Percentiles rank a stretch among this genome's conserved stretches.
These are phyloP conservation scores for Phytoseiulus persimilis DNA, from an alignment of 2,888 invertebrate genomes.

Conservation along the genomic window DNA sequence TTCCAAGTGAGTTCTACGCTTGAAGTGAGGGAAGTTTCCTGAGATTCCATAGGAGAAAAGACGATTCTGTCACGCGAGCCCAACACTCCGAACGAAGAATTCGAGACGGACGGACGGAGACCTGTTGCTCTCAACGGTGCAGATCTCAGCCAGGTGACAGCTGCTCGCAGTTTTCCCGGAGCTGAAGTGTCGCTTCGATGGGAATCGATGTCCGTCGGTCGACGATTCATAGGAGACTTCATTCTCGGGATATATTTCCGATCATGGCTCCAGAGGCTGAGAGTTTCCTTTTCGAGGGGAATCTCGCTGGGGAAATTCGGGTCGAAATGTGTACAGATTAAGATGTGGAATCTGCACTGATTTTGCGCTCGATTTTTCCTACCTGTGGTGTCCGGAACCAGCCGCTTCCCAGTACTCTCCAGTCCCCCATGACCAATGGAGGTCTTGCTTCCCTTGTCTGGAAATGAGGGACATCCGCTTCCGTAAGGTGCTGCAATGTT, in stretches of 20 bases:
- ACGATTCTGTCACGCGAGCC: no score
- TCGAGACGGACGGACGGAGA: neutral
- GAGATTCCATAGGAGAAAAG: no score
- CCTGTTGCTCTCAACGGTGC: neutral
- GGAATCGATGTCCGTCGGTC: neutral
- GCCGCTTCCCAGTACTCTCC: no score
- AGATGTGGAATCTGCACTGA: neutral
- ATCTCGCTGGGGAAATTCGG: neutral
- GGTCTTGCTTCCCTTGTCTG: no score
- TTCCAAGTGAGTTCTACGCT: constrained; percentile 64
- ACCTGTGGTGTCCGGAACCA: no score
- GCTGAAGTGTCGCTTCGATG: neutral
- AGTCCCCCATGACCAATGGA: no score
- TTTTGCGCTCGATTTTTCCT: neutral
- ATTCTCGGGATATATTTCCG: no score
- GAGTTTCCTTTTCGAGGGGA: no score
- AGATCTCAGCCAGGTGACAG: constrained; percentile 28
- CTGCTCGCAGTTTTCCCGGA: neutral
- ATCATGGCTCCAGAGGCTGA: no score
- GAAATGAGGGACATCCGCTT: no score
- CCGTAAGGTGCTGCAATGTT: no score
- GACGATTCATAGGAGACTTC: neutral
- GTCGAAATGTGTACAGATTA: neutral
- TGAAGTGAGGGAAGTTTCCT: neutral
- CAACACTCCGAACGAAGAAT: neutral